Conservation (phyloP, 2,888 invertebrate species). For the Epirrhoe alternata region DNA sequence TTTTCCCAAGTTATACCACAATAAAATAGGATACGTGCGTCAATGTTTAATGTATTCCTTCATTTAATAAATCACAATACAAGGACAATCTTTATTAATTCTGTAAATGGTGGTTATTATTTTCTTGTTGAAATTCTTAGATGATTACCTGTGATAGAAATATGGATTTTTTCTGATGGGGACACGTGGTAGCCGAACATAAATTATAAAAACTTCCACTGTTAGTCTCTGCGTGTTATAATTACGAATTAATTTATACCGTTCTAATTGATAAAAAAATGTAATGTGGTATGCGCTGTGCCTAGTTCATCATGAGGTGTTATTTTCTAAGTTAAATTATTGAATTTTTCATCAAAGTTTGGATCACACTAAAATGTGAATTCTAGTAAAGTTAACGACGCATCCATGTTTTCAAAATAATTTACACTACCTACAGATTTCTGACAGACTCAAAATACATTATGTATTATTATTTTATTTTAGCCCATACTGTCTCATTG, state of each 20-base stretch:
- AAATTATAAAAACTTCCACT: constrained; percentile 23
- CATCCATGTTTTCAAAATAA: too few species aligned
- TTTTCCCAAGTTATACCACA: background rate
- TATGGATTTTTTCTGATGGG: constrained; percentile 21
- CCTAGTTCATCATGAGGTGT: too few species aligned
- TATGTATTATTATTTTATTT: too few species aligned
- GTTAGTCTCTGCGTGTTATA: background rate
- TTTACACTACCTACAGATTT: too few species aligned
- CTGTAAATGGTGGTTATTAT: constrained; percentile 17
- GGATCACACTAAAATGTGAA: too few species aligned
- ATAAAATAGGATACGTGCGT: constrained; percentile 20
- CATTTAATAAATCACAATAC: constrained; percentile 18
- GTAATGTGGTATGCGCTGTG: too few species aligned
- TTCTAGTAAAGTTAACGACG: too few species aligned
- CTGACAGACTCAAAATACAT: too few species aligned
- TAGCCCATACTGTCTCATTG: too few species aligned
- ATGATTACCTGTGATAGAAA: constrained; percentile 19
- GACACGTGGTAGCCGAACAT: constrained; percentile 14
- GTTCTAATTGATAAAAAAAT: background rate
- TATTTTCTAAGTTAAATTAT: too few species aligned
- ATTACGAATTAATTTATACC: background rate
- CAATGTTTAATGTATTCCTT: constrained; percentile 19
- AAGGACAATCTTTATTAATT: constrained; percentile 27
- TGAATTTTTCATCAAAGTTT: too few species aligned
- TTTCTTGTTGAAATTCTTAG: constrained; percentile 22